Conservation (phyloP, 2,113 vertebrate species). For the Tragulus kanchil region DNA sequence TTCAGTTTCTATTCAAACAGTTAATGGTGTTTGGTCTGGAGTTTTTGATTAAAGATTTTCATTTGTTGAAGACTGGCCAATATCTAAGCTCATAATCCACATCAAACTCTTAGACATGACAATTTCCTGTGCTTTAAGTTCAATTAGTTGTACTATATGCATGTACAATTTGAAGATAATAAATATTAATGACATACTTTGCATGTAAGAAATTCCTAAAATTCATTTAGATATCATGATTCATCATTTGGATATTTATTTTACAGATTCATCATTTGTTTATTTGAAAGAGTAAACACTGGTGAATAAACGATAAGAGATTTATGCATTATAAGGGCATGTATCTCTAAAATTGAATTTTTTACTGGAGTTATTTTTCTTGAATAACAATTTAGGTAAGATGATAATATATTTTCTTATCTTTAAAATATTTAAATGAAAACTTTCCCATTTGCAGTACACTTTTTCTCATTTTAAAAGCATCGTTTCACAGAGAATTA, state of each 20-base stretch:
- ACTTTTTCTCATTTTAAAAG: slow-evolving; percentile 58
- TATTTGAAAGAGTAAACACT: not conserved
- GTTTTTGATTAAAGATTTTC: slow-evolving; percentile 55
- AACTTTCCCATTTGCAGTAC: slow-evolving; percentile 24
- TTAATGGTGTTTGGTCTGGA: not conserved
- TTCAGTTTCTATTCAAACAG: slow-evolving; percentile 17
- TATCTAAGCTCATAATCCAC: not conserved
- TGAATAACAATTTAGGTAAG: slow-evolving; percentile 35
- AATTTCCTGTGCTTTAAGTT: slow-evolving; percentile 52
- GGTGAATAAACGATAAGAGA: slow-evolving; percentile 42
- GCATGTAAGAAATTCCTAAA: not conserved
- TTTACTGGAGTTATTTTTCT: slow-evolving; percentile 17
- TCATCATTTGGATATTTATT: not conserved
- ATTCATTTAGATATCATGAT: slow-evolving; percentile 27
- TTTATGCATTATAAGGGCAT: not conserved
- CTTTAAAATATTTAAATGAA: slow-evolving; percentile 38
- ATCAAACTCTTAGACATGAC: not conserved
- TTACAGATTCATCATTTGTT: not conserved
- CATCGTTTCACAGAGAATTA: slow-evolving; percentile 52
- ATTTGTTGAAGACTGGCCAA: slow-evolving; percentile 57
- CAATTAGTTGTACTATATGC: not conserved
- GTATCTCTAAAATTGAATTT: slow-evolving; percentile 41
- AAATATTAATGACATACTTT: slow-evolving; percentile 36
- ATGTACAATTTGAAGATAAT: slow-evolving; percentile 39
- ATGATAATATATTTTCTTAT: slow-evolving; percentile 39